Evolutionary conservation across 2,113 vertebrate genomes (phyloP).

Genomic region (Pedetes capensis): DNA sequence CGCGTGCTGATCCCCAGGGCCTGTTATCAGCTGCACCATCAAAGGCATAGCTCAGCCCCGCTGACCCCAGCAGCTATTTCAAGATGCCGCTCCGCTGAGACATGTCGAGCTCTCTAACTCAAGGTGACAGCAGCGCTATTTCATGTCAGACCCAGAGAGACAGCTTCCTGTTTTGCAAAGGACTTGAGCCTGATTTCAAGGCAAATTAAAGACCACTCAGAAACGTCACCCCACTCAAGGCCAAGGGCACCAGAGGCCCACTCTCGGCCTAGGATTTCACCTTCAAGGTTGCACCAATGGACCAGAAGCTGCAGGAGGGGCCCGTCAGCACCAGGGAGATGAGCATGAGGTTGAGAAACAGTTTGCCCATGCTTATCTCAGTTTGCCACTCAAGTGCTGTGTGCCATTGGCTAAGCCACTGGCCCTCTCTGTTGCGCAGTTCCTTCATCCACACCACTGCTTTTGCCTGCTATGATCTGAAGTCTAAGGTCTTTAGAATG

Average conservation of each 20-base stretch:
- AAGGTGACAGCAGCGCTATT: slow-evolving; percentile 75
- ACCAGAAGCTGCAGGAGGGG: background rate
- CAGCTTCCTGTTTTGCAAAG: slow-evolving; percentile 76
- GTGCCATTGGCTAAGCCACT: background rate
- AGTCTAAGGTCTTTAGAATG: background rate
- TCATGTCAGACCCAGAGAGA: slow-evolving; percentile 75
- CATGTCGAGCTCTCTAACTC: slow-evolving; percentile 64
- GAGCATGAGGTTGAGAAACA: background rate
- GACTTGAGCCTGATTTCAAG: slow-evolving; percentile 73
- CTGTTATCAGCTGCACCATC: slow-evolving; percentile 71
- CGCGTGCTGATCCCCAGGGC: too few species aligned
- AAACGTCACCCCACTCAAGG: slow-evolving; percentile 32
- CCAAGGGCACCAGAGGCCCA: background rate
- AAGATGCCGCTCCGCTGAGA: background rate
- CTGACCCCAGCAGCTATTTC: slow-evolving; percentile 66
- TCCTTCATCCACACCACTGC: background rate
- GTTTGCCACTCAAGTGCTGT: background rate
- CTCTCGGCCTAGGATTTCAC: background rate
- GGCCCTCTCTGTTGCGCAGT: background rate
- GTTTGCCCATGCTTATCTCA: rapidly evolving
- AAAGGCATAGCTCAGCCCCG: slow-evolving; percentile 37
- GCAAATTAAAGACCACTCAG: slow-evolving; percentile 69
- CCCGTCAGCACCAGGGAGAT: background rate
- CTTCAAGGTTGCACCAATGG: rapidly evolving
- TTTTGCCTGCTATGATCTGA: background rate